Conservation (phyloP, 1,140 invertebrate genomes). For the Solenopsis invicta region DNA sequence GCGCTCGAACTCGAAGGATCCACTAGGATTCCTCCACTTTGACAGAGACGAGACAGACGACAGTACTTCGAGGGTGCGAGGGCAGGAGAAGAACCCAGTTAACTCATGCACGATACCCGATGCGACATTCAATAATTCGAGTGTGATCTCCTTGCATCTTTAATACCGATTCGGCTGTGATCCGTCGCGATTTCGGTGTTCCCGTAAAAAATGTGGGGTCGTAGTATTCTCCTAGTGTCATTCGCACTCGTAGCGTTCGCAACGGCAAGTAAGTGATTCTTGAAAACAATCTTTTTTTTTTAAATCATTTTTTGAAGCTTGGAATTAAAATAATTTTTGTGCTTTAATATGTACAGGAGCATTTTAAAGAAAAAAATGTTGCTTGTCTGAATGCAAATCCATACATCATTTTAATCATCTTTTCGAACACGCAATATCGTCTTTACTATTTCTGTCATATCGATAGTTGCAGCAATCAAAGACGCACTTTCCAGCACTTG, state of each 20-base stretch:
- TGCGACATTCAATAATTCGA: slow-evolving; percentile 16
- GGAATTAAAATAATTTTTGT: neutral
- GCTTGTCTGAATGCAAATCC: no score
- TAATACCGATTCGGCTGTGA: neutral
- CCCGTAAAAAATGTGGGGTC: slow-evolving; percentile 22
- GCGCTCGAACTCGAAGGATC: slow-evolving; percentile 82
- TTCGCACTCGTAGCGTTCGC: slow-evolving; percentile 23
- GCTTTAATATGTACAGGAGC: neutral
- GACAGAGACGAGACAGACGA: neutral
- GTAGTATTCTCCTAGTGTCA: slow-evolving; percentile 6
- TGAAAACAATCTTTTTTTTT: neutral
- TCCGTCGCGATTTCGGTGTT: slow-evolving; percentile 29
- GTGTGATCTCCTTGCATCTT: slow-evolving; percentile 6
- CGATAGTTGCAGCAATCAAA: no score
- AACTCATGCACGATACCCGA: neutral
- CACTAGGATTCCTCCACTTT: slow-evolving; percentile 55
- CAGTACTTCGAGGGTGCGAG: slow-evolving; percentile 14
- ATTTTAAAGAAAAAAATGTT: neutral
- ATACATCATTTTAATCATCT: no score
- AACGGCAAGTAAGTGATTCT: slow-evolving; percentile 43
- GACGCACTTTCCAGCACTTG: no score
- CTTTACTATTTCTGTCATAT: no score
- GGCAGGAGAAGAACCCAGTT: slow-evolving; percentile 17
- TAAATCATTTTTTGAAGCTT: neutral
- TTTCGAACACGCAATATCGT: no score